Conservation (phyloP, 92 coral and sea anemone species). For the Galaxea fascicularis region DNA sequence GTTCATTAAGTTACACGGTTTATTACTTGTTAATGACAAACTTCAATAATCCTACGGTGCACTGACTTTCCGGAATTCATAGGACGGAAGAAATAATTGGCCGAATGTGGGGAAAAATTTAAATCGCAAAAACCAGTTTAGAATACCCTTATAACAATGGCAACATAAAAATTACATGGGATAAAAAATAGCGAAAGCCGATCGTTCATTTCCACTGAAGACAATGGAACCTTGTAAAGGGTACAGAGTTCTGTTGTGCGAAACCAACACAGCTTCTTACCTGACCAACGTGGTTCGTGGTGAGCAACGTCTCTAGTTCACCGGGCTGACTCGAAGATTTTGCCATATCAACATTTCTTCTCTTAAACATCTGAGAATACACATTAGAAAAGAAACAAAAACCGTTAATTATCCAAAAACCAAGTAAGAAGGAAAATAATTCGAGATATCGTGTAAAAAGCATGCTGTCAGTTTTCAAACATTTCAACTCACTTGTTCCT, state of each 20-base stretch:
- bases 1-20: background rate
- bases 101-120: background rate
- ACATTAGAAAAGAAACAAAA: background rate
- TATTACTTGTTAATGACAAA: background rate
- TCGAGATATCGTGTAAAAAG: slow-evolving; percentile 10
- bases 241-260: background rate
- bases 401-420: background rate
- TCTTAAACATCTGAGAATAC: slow-evolving; percentile 86
- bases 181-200: too few relatives aligned
- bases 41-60: too few relatives aligned
- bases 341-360: slow-evolving; percentile 89
- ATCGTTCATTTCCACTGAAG: background rate
- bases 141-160: too few relatives aligned
- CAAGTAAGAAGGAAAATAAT: background rate
- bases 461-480: slow-evolving; percentile 6
- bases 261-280: slow-evolving; percentile 41
- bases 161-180: too few relatives aligned
- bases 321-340: slow-evolving; percentile 61
- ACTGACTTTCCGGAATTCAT: slow-evolving; percentile 10
- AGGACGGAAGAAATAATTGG: background rate
- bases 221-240: background rate
- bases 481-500: slow-evolving; percentile 83
- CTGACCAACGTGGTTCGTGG: slow-evolving; percentile 78
- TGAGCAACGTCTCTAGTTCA: slow-evolving; percentile 85
- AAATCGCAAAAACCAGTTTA: too few relatives aligned